phyloP scores from a whole-genome alignment of 1,140 invertebrate genomes.

The Drosophila persimilis region DNA sequence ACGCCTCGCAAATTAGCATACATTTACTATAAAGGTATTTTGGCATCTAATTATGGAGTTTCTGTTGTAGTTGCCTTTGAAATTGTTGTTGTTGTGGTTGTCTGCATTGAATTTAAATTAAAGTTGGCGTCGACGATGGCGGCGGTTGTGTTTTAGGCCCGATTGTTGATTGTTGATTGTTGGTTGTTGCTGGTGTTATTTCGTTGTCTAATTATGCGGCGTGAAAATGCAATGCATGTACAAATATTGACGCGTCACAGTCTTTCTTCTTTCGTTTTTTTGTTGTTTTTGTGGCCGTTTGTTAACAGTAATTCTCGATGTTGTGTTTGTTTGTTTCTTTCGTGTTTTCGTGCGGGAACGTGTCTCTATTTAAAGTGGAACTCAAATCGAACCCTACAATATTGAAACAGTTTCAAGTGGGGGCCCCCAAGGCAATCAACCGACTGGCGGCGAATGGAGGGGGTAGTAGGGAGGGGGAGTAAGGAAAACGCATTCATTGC shows the following conservation, averaged over 20 bases:
- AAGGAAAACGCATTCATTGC: background rate
- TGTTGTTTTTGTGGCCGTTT: slow-evolving; percentile 36
- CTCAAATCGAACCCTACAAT: slow-evolving; percentile 29
- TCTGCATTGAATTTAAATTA: slow-evolving; percentile 61
- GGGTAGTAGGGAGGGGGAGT: background rate
- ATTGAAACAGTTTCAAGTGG: slow-evolving; percentile 50
- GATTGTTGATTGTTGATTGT: background rate
- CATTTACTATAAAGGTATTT: slow-evolving; percentile 32
- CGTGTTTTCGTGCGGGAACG: slow-evolving; percentile 39
- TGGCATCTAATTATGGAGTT: slow-evolving; percentile 69
- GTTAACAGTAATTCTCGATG: slow-evolving; percentile 47
- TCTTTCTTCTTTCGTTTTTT: slow-evolving; percentile 14
- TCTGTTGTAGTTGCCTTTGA: slow-evolving; percentile 1
- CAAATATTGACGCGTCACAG: slow-evolving; percentile 67
- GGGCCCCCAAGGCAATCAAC: slow-evolving; percentile 14
- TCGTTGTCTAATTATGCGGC: slow-evolving; percentile 70
- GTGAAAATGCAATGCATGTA: slow-evolving; percentile 79
- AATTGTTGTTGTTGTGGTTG: slow-evolving; percentile 9
- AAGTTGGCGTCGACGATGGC: slow-evolving; percentile 18
- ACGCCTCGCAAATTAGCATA: slow-evolving; percentile 45
- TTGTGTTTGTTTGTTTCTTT: slow-evolving; percentile 4
- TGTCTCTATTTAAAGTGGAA: slow-evolving; percentile 71
- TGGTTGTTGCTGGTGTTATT: slow-evolving; percentile 13
- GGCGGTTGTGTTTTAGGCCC: slow-evolving; percentile 1
- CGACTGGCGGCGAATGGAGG: background rate